These are phyloP conservation scores for Micrasema minimum DNA, from an alignment of 1,140 invertebrate genomes.

Conservation along the genomic window DNA sequence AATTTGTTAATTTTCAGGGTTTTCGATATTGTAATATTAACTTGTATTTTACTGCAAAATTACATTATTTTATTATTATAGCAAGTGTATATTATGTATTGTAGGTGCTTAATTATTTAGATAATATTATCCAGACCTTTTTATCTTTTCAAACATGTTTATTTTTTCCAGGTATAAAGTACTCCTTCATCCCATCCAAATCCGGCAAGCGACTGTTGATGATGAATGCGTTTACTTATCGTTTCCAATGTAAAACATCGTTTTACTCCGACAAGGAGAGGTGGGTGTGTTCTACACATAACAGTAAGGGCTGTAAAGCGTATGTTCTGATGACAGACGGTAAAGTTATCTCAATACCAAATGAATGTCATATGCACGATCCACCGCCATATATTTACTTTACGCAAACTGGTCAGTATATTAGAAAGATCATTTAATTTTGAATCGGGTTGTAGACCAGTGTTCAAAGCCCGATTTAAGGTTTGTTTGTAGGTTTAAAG, in stretches of 20 bases:
- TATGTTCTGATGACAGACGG: constrained; percentile 12
- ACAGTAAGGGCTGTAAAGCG: constrained; percentile 34
- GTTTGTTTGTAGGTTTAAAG: too few relatives aligned
- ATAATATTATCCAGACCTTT: too few relatives aligned
- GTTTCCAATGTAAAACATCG: not conserved
- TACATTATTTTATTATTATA: too few relatives aligned
- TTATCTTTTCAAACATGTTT: too few relatives aligned
- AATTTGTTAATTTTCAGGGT: constrained; percentile 5
- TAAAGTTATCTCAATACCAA: constrained; percentile 17
- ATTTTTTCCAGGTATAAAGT: too few relatives aligned
- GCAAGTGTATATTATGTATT: too few relatives aligned
- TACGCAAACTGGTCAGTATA: not conserved
- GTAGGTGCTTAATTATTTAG: too few relatives aligned
- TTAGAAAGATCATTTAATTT: too few relatives aligned
- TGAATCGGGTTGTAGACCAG: too few relatives aligned
- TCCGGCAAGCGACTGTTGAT: constrained; percentile 15
- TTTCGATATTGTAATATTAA: too few relatives aligned
- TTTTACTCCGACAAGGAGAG: not conserved
- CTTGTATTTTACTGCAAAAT: too few relatives aligned
- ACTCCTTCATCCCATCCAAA: constrained; percentile 17
- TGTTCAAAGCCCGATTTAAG: too few relatives aligned
- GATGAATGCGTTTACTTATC: constrained; percentile 12
- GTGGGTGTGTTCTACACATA: constrained; percentile 39
- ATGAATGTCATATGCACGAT: not conserved
- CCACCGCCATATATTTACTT: constrained; percentile 8